A percentile compares a stretch with the other conserved stretches of the same genome.
Evolutionary conservation across 2,888 invertebrate species (phyloP).

Genomic region (Trachelus iudaicus): DNA sequence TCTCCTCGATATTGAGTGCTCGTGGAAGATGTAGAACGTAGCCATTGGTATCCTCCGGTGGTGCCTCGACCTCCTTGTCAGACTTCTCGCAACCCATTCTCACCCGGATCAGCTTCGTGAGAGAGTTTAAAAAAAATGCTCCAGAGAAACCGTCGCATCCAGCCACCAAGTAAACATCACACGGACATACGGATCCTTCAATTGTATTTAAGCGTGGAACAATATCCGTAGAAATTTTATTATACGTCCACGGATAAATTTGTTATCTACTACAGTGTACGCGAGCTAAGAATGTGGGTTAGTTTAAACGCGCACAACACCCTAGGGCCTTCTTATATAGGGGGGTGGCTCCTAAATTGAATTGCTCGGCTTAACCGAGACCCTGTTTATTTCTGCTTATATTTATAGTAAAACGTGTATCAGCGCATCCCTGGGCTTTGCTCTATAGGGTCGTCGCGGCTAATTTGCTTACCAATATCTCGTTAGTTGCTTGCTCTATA

Average conservation of each 20-base stretch:
- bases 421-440: neutral
- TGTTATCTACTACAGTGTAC: neutral
- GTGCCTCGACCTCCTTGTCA: constrained; percentile 40
- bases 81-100: constrained; percentile 17
- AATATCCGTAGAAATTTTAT: neutral
- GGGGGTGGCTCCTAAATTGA: constrained; percentile 47
- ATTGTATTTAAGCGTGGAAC: neutral
- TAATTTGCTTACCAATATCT: constrained; percentile 56
- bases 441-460: constrained; percentile 4
- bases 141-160: neutral
- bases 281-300: neutral
- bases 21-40: constrained; percentile 72
- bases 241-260: neutral
- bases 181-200: neutral
- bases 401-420: constrained; percentile 2
- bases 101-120: neutral
- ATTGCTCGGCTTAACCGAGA: constrained; percentile 53
- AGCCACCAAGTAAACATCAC: neutral
- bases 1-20: constrained; percentile 83
- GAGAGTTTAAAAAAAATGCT: neutral
- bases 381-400: constrained; percentile 37
- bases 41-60: constrained; percentile 28
- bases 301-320: neutral
- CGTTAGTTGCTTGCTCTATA: neutral
- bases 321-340: constrained; percentile 39